Evolutionary conservation across 2,797 vertebrate genomes (phyloP).

Genomic region (Enteromius treurensis): DNA sequence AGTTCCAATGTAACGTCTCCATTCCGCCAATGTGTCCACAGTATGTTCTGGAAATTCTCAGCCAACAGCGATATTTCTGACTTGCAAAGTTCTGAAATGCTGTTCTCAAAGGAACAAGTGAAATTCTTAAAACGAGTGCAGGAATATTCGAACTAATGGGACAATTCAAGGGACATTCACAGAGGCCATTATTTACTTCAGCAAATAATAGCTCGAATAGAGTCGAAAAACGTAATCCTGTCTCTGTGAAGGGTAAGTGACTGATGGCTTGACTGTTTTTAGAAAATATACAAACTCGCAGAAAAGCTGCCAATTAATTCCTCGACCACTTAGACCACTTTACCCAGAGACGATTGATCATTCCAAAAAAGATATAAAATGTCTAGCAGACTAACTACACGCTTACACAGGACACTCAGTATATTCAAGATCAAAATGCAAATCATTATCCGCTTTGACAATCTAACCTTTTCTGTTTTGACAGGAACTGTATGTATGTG

Average conservation of each 20-base stretch:
- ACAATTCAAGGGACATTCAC: conserved; percentile 15
- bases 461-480: conserved; percentile 38
- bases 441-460: conserved; percentile 34
- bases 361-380: conserved; percentile 20
- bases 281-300: neutral
- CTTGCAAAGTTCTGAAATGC: neutral
- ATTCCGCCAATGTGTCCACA: neutral
- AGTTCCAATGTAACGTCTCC: no score
- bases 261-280: conserved; percentile 5
- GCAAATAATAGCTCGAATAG: neutral
- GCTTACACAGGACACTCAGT: neutral
- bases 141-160: neutral
- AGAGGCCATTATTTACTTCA: conserved; percentile 1
- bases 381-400: neutral
- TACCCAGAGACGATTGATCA: conserved; percentile 1
- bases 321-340: neutral
- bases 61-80: neutral
- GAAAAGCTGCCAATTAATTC: conserved; percentile 24
- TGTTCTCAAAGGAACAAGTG: neutral
- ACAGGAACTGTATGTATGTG: neutral
- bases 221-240: neutral
- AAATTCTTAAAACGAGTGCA: neutral
- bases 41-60: neutral
- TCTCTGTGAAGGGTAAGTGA: conserved; percentile 26
- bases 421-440: conserved; percentile 12